Evolutionary conservation across 2,113 vertebrate genomes (phyloP).

Genomic region (Phalacrocorax brasilianus): DNA sequence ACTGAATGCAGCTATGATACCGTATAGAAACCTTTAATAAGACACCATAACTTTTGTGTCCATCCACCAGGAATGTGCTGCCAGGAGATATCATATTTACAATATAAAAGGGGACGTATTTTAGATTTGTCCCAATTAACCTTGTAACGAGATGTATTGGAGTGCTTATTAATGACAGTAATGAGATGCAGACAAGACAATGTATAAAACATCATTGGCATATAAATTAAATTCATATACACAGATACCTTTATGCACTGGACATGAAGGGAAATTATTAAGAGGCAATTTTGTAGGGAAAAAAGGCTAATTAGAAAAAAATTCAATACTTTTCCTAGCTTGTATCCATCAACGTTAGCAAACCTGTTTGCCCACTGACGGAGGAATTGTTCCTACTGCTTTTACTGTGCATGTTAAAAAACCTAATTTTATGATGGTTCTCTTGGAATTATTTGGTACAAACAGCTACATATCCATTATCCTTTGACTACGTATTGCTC

Average conservation of each 20-base stretch:
- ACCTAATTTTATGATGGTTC: slow-evolving; percentile 77
- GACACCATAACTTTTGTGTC: slow-evolving; percentile 56
- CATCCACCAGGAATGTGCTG: slow-evolving; percentile 58
- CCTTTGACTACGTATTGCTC: slow-evolving; percentile 41
- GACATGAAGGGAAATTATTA: slow-evolving; percentile 77
- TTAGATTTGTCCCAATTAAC: slow-evolving; percentile 93
- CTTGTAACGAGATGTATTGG: slow-evolving; percentile 89
- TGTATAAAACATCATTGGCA: slow-evolving; percentile 86
- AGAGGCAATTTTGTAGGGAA: slow-evolving; percentile 71
- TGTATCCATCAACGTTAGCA: slow-evolving; percentile 72
- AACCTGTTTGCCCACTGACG: slow-evolving; percentile 69
- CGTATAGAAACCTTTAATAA: slow-evolving; percentile 32
- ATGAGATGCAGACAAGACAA: slow-evolving; percentile 88
- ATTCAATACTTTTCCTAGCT: slow-evolving; percentile 77
- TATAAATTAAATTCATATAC: slow-evolving; percentile 88
- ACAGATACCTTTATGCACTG: slow-evolving; percentile 76
- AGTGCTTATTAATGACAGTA: slow-evolving; percentile 88
- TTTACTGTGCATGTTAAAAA: slow-evolving; percentile 65
- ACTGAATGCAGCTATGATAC: not conserved
- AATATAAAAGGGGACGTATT: slow-evolving; percentile 74
- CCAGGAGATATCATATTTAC: slow-evolving; percentile 82
- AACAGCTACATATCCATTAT: slow-evolving; percentile 67
- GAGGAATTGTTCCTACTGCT: slow-evolving; percentile 71
- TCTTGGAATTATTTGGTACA: slow-evolving; percentile 69
- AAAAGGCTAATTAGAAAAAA: slow-evolving; percentile 78